These are phyloP conservation scores for Cynocephalus volans DNA, from an alignment of 2,113 vertebrate species.

Conservation along the genomic window DNA sequence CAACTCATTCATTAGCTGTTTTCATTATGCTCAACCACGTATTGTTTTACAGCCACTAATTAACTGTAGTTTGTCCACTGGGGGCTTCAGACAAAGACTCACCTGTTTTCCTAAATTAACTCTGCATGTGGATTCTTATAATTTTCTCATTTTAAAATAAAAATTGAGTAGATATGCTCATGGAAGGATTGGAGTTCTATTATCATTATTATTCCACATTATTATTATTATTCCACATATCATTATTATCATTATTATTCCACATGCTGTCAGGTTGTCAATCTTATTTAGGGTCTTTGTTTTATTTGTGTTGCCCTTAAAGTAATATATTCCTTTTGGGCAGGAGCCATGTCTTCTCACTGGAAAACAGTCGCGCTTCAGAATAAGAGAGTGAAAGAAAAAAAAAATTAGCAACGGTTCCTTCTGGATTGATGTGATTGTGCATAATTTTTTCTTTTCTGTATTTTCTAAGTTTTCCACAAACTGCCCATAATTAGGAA, in stretches of 20 bases:
- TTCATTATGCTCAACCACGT: neutral
- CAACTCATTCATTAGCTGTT: neutral
- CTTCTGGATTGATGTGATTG: neutral
- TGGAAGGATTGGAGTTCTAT: neutral
- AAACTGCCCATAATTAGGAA: neutral
- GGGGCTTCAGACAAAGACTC: neutral
- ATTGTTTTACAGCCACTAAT: neutral
- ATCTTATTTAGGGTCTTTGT: neutral
- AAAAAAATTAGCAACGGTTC: neutral
- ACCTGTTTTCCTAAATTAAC: neutral
- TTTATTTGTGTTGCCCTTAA: conserved; percentile 39
- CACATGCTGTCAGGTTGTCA: neutral
- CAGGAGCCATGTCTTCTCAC: neutral
- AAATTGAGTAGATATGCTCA: neutral
- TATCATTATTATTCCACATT: neutral
- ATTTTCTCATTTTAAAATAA: conserved; percentile 48
- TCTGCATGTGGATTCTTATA: neutral
- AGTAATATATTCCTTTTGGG: neutral
- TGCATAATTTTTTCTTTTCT: neutral
- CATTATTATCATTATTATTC: neutral
- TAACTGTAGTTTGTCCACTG: neutral
- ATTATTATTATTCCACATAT: neutral
- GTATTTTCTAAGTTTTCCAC: conserved; percentile 2
- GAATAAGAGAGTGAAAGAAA: conserved; percentile 10
- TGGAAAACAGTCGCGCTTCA: conserved; percentile 17